Evolutionary conservation across 1,140 invertebrate species (phyloP), one percentile per base, ranked within the genome.

Genomic region (Archivesica marissinica): DNA sequence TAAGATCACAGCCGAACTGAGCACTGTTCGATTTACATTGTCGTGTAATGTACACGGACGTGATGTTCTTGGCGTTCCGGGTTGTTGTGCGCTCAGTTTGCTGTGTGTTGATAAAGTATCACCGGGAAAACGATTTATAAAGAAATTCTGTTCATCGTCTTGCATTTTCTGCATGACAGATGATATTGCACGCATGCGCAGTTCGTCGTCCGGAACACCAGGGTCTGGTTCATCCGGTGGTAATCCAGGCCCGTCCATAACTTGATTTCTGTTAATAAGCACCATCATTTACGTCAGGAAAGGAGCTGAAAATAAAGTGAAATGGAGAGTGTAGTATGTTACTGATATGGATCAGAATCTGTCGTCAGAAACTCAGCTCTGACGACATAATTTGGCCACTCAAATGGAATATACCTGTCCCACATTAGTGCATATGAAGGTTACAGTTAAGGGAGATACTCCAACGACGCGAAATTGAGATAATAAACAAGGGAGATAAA

Each of bases 131-230:
- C 54, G 17, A 35, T 83, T 61, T 20, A 52, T 13, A 25, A 61
- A 75, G 50, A 83, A 83, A 4, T 38, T 33, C 13, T 44, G n/a
- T 72, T 72, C 66, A 59, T 66, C 39, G 47, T 83, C 68, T 25
- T 83, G 68, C 80, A 83, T 83, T 54, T 72, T 70, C 7, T 66
- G 13, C 3, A 83, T 28, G 2, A 39, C 56, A 6, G 38, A 17
- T 25, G 66, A 25, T 15, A 81, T 81, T n/a, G 30, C 47, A 13
- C 44, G 64, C 66, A 72, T 81, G 66, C 79, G 79, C 44, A 81
- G 39, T 35, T 81, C 79, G 38, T 76, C 52, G 39, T 66, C 61
- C 23, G 59, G 52, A 1, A 79, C 2, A 35, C 77, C 77, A 3
- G 77, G 61, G 13, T 77, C 75, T 2, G 56, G 75, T 25, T 59